Conservation (phyloP, 2,888 invertebrate genomes). For the Xylota segnis region DNA sequence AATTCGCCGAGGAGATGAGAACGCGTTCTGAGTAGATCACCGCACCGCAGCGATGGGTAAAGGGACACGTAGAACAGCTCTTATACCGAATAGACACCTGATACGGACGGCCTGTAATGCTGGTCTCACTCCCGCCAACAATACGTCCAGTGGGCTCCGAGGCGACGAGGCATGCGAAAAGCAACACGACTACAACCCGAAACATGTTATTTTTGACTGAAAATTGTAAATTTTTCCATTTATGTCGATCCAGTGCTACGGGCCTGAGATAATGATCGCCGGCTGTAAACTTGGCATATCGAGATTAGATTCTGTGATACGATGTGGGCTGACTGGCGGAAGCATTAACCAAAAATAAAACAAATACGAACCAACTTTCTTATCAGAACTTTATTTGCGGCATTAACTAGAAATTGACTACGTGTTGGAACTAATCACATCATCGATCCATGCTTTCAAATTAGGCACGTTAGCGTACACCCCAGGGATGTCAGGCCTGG, state of each 20-base stretch:
- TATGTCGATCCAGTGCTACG: not conserved
- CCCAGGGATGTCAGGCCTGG: conserved; percentile 79
- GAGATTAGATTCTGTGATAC: not conserved
- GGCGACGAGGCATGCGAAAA: conserved; percentile 1
- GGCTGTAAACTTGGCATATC: not conserved
- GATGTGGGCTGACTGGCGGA: not conserved
- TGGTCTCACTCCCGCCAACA: conserved; percentile 83
- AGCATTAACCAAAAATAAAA: not conserved
- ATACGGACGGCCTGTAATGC: conserved; percentile 84
- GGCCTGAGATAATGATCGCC: not conserved
- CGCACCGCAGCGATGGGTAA: conserved; percentile 84
- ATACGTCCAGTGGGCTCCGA: conserved; percentile 81
- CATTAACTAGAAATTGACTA: conserved; percentile 1
- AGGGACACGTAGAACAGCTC: conserved; percentile 61
- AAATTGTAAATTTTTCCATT: not conserved
- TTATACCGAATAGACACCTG: conserved; percentile 84
- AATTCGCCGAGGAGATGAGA: conserved; percentile 84
- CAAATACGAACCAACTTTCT: not conserved
- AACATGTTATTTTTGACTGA: conserved; percentile 4
- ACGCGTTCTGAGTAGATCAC: conserved; percentile 81
- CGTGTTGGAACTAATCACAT: conserved; percentile 16
- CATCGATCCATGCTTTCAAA: conserved; percentile 52
- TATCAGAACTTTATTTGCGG: conserved; percentile 5
- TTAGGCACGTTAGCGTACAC: conserved; percentile 78
- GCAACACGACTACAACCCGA: conserved; percentile 1